A percentile compares a stretch with the other conserved stretches of the same genome.
Evolutionary conservation across 2,888 invertebrate species (phyloP).

Genomic region (Nomada hirtipes): DNA sequence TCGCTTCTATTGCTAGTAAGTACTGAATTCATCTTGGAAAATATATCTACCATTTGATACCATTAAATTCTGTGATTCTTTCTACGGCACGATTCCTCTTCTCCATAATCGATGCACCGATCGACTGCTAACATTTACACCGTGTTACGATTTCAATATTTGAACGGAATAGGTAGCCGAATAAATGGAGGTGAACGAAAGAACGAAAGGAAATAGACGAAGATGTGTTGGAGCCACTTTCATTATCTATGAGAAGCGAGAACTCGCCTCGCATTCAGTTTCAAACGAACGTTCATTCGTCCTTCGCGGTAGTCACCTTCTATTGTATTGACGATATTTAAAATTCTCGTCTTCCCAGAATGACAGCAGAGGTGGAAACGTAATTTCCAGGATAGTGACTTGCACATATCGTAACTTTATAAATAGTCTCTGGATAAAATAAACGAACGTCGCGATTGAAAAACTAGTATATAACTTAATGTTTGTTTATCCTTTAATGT

Average conservation of each 20-base stretch:
- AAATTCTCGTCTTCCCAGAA: not conserved
- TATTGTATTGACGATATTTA: not conserved
- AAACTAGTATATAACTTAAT: too few species aligned
- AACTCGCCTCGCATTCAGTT: slow-evolving; percentile 33
- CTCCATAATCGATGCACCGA: not conserved
- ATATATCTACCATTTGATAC: not conserved
- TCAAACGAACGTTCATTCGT: slow-evolving; percentile 9
- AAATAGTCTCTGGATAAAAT: too few species aligned
- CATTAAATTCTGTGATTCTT: too few species aligned
- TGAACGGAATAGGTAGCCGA: slow-evolving; percentile 28
- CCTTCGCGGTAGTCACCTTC: not conserved
- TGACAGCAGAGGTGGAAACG: too few species aligned
- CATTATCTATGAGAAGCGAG: slow-evolving; percentile 22
- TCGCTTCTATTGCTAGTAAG: not conserved
- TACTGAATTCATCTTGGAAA: not conserved
- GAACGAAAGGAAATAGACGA: slow-evolving; percentile 35
- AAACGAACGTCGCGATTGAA: too few species aligned
- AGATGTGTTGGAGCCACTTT: slow-evolving; percentile 32
- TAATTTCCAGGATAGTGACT: too few species aligned
- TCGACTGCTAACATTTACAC: slow-evolving; percentile 16
- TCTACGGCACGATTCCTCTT: not conserved
- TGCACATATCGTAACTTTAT: too few species aligned
- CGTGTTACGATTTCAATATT: slow-evolving; percentile 39
- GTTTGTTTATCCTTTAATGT: too few species aligned
- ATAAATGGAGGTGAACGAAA: slow-evolving; percentile 15